Evolutionary conservation across 2,797 vertebrate genomes (phyloP).

Genomic region (Gobionotothen gibberifrons): DNA sequence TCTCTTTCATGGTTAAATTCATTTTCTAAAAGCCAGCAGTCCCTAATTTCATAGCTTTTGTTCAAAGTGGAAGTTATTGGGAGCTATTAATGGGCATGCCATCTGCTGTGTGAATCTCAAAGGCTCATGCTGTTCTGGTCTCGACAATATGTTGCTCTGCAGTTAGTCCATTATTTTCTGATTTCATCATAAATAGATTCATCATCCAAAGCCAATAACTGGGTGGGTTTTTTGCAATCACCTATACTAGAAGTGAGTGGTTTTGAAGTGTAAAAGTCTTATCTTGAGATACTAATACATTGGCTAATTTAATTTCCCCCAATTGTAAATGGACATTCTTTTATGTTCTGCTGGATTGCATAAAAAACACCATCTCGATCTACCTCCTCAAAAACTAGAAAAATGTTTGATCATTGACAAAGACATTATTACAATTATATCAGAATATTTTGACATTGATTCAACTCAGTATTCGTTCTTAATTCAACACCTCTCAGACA

Average conservation of each 20-base stretch:
- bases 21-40: slow-evolving; percentile 12
- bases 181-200: slow-evolving; percentile 2
- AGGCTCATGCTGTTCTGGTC: slow-evolving; percentile 18
- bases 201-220: slow-evolving; percentile 3
- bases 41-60: slow-evolving; percentile 25
- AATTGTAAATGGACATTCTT: slow-evolving; percentile 3
- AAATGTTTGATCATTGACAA: not conserved
- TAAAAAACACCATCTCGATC: slow-evolving; percentile 2
- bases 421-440: not conserved
- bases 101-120: slow-evolving; percentile 45
- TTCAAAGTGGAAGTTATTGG: slow-evolving; percentile 42
- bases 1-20: slow-evolving; percentile 21
- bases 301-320: slow-evolving; percentile 13
- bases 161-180: slow-evolving; percentile 3
- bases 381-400: not conserved
- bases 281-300: slow-evolving; percentile 6
- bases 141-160: slow-evolving; percentile 14
- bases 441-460: slow-evolving; percentile 1
- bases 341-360: slow-evolving; percentile 8
- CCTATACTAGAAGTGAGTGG: not conserved
- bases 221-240: slow-evolving; percentile 4
- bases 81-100: slow-evolving; percentile 32
- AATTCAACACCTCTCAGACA: slow-evolving; percentile 1
- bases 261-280: slow-evolving; percentile 12
- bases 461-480: not conserved